Evolutionary conservation across 35 echinoderm and acorn worm species (phyloP).

Genomic region (Strongylocentrotus purpuratus): DNA sequence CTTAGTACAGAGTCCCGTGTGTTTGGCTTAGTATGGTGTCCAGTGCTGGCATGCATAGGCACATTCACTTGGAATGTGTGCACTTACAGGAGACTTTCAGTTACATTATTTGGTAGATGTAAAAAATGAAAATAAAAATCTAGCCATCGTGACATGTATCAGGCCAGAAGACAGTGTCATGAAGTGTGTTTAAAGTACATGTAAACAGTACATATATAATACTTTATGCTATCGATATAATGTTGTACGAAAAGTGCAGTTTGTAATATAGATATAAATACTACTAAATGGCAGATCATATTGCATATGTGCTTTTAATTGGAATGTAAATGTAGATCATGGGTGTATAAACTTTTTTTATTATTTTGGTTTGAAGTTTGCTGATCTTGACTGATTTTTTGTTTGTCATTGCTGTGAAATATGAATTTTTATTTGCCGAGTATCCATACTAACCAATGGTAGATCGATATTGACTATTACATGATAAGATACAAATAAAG

Average conservation of each 20-base stretch:
- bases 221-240: constrained; percentile 35
- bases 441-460: constrained; percentile 41
- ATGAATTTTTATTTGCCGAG: constrained; percentile 42
- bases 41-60: background rate
- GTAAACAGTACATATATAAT: constrained; percentile 39
- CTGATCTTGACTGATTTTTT: background rate
- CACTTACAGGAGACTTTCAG: background rate
- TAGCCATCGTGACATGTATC: background rate
- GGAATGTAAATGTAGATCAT: constrained; percentile 42
- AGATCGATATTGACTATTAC: constrained; percentile 33
- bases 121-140: background rate
- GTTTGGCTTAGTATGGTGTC: background rate
- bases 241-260: constrained; percentile 31
- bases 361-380: constrained; percentile 46
- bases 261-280: constrained; percentile 43
- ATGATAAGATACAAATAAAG: constrained; percentile 23
- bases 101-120: background rate
- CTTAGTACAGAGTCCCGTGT: background rate
- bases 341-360: constrained; percentile 43
- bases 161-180: background rate
- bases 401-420: constrained; percentile 38
- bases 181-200: constrained; percentile 22
- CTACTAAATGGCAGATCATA: constrained; percentile 19
- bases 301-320: constrained; percentile 30
- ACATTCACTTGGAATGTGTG: background rate